phyloP scores from a whole-genome alignment of 2,797 vertebrate genomes.

The Buceros bicornis region DNA sequence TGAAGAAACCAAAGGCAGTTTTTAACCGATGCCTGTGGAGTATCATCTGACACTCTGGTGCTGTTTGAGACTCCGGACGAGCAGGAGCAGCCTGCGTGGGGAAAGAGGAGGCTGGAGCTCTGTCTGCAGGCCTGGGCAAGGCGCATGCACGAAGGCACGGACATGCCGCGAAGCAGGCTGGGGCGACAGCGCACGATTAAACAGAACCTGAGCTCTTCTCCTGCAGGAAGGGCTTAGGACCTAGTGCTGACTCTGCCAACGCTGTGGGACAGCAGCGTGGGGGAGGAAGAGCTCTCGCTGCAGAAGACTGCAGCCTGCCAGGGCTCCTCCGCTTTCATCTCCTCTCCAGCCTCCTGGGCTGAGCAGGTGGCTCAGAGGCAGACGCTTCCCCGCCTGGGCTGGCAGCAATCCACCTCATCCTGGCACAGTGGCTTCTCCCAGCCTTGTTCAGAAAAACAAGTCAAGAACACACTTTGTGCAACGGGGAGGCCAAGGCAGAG shows the following conservation, averaged over 20 bases:
- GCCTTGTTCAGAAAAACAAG: background rate
- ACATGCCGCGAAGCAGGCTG: background rate
- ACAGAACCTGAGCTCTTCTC: background rate
- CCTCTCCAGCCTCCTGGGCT: background rate
- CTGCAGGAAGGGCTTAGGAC: background rate
- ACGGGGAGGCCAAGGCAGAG: background rate
- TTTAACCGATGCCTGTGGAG: background rate
- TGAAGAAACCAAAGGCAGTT: background rate
- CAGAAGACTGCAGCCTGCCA: background rate
- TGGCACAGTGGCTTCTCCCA: background rate
- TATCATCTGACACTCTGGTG: background rate
- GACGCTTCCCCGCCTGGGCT: background rate
- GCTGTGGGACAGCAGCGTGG: background rate
- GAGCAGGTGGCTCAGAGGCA: background rate
- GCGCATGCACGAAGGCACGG: background rate
- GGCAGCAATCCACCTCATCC: background rate
- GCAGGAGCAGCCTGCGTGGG: background rate
- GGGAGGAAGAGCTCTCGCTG: background rate
- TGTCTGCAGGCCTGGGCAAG: background rate
- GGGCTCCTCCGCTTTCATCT: background rate
- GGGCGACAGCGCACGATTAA: background rate
- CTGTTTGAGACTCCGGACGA: background rate
- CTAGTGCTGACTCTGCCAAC: background rate
- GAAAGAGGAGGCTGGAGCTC: background rate
- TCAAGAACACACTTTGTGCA: background rate